phyloP scores from a whole-genome alignment of 2,888 invertebrate genomes.

The Octodonta nipae region DNA sequence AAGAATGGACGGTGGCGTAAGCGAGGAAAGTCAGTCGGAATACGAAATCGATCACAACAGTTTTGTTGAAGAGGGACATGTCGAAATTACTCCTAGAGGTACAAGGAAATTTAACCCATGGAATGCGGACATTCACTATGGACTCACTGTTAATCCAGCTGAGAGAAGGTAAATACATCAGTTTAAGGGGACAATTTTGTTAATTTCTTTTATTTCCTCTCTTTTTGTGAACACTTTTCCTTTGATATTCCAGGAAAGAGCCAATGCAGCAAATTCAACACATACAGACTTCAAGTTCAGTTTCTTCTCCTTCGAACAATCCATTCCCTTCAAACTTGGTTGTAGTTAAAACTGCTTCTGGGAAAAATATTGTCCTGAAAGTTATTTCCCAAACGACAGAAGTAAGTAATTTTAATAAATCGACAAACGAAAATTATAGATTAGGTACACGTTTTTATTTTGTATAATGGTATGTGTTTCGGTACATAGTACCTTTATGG shows the following conservation, averaged over 20 bases:
- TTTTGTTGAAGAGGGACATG: not conserved
- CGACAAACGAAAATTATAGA: too few relatives aligned
- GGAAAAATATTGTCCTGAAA: slow-evolving; percentile 33
- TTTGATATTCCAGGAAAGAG: not conserved
- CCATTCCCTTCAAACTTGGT: slow-evolving; percentile 30
- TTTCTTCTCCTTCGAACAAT: slow-evolving; percentile 9
- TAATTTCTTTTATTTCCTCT: too few relatives aligned
- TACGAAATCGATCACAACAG: slow-evolving; percentile 21
- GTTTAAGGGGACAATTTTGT: too few relatives aligned
- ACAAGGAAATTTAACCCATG: slow-evolving; percentile 33
- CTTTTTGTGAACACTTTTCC: not conserved
- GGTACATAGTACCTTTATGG: too few relatives aligned
- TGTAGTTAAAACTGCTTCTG: slow-evolving; percentile 34
- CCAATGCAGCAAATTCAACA: not conserved
- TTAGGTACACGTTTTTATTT: too few relatives aligned
- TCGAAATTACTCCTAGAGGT: slow-evolving; percentile 1
- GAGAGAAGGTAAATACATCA: slow-evolving; percentile 23
- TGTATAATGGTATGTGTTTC: too few relatives aligned
- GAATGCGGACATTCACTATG: slow-evolving; percentile 35
- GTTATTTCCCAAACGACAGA: slow-evolving; percentile 28
- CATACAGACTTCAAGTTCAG: slow-evolving; percentile 4
- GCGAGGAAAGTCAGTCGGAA: slow-evolving; percentile 27
- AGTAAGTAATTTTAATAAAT: slow-evolving; percentile 17
- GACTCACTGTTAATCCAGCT: slow-evolving; percentile 31
- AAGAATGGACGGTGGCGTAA: slow-evolving; percentile 23